Evolutionary conservation across 2,888 invertebrate genomes (phyloP).

Genomic region (Drosophila diplacantha): DNA sequence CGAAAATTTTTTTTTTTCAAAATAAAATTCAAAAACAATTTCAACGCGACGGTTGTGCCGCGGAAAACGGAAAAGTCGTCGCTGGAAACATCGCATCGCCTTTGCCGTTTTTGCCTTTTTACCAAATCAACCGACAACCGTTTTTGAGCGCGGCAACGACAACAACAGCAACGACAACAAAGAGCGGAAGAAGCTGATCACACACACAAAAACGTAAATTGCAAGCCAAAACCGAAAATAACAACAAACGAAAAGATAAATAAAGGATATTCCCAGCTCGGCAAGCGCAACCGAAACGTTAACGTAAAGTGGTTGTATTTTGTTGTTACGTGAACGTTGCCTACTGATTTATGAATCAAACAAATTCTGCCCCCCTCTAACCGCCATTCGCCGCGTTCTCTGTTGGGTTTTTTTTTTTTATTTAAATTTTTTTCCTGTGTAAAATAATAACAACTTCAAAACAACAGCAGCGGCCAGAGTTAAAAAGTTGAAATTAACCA

Average conservation of each 20-base stretch:
- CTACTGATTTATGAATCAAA: conserved; percentile 35
- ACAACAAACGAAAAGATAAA: conserved; percentile 3
- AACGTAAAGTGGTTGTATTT: conserved; percentile 74
- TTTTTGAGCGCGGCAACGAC: conserved; percentile 4
- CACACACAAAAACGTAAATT: conserved; percentile 5
- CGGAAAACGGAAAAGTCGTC: conserved; percentile 13
- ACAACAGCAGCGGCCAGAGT: conserved; percentile 11
- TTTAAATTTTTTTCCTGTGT: conserved; percentile 22
- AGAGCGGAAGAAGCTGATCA: conserved; percentile 4
- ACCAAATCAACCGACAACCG: neutral
- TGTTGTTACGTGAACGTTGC: conserved; percentile 70
- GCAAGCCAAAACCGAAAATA: neutral
- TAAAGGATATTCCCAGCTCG: conserved; percentile 2
- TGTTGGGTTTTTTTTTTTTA: conserved; percentile 19
- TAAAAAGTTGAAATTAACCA: conserved; percentile 2
- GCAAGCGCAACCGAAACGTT: conserved; percentile 31
- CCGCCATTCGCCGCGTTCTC: conserved; percentile 20
- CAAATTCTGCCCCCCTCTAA: neutral
- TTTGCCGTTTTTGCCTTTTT: conserved; percentile 9
- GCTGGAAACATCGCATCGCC: conserved; percentile 1
- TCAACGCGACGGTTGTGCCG: conserved; percentile 9
- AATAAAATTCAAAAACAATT: conserved; percentile 7
- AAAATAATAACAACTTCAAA: conserved; percentile 19
- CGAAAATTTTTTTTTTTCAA: no score
- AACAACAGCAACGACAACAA: neutral